phyloP scores from a whole-genome alignment of 2,888 invertebrate species.

The Alcis repandata region DNA sequence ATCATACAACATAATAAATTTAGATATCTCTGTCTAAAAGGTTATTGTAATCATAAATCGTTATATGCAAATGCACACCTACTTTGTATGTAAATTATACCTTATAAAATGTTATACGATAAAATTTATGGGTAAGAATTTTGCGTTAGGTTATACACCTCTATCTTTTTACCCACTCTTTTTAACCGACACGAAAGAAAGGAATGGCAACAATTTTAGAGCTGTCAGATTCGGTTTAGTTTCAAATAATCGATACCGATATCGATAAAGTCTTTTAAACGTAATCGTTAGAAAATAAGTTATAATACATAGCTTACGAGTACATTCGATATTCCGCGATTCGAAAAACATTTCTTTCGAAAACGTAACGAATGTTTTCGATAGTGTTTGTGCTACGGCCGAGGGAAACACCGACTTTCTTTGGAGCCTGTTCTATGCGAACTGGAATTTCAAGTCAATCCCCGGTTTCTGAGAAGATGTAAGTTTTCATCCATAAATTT shows the following conservation, averaged over 20 bases:
- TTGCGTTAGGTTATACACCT: constrained; percentile 15
- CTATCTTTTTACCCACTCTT: not conserved
- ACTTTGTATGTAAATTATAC: constrained; percentile 16
- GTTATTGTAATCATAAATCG: constrained; percentile 6
- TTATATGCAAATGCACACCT: constrained; percentile 11
- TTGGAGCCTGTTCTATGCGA: constrained; percentile 2
- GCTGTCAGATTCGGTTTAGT: too few relatives aligned
- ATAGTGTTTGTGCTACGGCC: too few relatives aligned
- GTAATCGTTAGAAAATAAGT: too few relatives aligned
- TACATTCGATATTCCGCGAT: too few relatives aligned
- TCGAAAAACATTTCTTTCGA: too few relatives aligned
- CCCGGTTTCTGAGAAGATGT: not conserved
- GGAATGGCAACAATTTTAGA: too few relatives aligned
- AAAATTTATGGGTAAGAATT: constrained; percentile 21
- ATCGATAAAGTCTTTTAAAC: too few relatives aligned
- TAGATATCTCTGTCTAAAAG: constrained; percentile 2
- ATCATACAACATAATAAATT: not conserved
- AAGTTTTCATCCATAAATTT: not conserved
- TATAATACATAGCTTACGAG: too few relatives aligned
- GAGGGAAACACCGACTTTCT: constrained; percentile 22
- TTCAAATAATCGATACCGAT: too few relatives aligned
- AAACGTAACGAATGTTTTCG: too few relatives aligned
- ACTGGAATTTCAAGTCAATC: constrained; percentile 18
- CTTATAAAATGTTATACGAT: constrained; percentile 15
- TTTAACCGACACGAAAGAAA: too few relatives aligned